A percentile compares a stretch with the other conserved stretches of the same genome.
These are phyloP conservation scores for Patella pellucida DNA, from an alignment of 2,888 invertebrate genomes.

Conservation along the genomic window DNA sequence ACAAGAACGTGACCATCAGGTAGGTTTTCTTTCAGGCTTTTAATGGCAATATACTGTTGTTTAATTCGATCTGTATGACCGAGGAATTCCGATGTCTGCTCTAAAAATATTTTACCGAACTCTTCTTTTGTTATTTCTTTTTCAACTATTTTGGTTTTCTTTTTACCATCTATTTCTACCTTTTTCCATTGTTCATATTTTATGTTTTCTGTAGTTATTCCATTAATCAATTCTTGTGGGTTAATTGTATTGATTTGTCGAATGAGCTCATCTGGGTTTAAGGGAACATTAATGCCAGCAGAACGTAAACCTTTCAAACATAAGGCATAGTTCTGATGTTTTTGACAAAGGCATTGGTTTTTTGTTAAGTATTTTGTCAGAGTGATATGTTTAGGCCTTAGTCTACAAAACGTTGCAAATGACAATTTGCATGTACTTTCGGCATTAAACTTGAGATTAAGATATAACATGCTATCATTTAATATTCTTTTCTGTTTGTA, in stretches of 20 bases:
- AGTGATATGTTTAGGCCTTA: constrained; percentile 13
- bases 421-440: neutral
- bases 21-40: constrained; percentile 28
- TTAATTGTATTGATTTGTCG: neutral
- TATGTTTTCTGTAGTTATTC: too few species aligned
- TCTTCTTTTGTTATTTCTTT: neutral
- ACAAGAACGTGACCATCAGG: constrained; percentile 20
- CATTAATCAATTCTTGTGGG: too few species aligned
- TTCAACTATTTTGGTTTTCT: constrained; percentile 15
- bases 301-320: neutral
- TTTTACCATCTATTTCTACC: constrained; percentile 10
- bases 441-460: constrained; percentile 14
- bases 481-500: constrained; percentile 27
- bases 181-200: constrained; percentile 12
- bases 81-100: neutral
- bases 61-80: constrained; percentile 18
- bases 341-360: constrained; percentile 15
- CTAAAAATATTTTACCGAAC: constrained; percentile 5
- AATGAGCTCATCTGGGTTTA: constrained; percentile 12
- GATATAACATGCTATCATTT: constrained; percentile 22
- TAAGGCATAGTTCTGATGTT: constrained; percentile 17
- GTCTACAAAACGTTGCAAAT: neutral
- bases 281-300: neutral
- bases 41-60: constrained; percentile 25
- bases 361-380: constrained; percentile 1